Conservation (phyloP, 2,113 vertebrate species). For the Oophaga pumilio region DNA sequence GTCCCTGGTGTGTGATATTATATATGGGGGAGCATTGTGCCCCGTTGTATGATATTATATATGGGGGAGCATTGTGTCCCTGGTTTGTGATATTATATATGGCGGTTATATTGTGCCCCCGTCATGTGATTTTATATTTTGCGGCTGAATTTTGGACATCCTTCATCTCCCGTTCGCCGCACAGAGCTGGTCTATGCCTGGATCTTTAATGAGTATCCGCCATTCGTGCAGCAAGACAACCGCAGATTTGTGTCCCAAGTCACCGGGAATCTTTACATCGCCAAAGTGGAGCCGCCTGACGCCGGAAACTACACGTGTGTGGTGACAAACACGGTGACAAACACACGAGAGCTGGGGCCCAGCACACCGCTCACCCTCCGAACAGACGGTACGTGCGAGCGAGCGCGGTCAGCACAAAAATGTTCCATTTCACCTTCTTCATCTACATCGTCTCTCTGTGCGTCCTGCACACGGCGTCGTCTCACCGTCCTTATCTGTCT, state of each 20-base stretch:
- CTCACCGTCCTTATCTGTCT: not conserved
- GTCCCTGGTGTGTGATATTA: not conserved
- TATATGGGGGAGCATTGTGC: not conserved
- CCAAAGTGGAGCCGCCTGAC: constrained; percentile 92
- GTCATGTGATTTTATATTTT: not conserved
- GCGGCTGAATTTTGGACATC: not conserved
- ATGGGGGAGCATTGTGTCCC: not conserved
- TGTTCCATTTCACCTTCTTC: not conserved
- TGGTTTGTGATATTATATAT: not conserved
- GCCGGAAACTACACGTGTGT: constrained; percentile 97
- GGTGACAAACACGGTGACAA: constrained; percentile 90
- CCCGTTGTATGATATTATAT: not conserved
- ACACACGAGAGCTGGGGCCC: constrained; percentile 84
- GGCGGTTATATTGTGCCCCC: not conserved
- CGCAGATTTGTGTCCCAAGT: constrained; percentile 95
- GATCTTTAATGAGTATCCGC: constrained; percentile 96
- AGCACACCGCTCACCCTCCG: constrained; percentile 90
- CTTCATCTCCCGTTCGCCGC: constrained; percentile 47
- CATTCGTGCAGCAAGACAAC: constrained; percentile 88
- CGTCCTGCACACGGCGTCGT: not conserved
- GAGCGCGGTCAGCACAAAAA: not conserved
- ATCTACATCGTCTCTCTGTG: not conserved
- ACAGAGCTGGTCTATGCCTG: constrained; percentile 93
- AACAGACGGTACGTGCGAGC: constrained; percentile 82
- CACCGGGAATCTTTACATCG: constrained; percentile 94